Conservation (phyloP, 1,140 invertebrate species). For the Drosophila bipectinata region DNA sequence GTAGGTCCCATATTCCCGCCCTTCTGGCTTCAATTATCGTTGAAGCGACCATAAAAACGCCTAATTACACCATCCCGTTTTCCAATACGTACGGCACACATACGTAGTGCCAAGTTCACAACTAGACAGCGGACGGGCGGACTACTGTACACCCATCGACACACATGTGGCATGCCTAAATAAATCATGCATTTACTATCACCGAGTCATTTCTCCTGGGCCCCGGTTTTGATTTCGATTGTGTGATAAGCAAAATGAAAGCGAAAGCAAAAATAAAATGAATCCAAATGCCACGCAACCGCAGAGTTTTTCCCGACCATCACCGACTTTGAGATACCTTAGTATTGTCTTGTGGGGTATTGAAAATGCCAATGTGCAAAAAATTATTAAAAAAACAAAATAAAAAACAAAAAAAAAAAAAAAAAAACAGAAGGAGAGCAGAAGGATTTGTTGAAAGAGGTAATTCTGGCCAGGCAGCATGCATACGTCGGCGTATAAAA, state of each 20-base stretch:
- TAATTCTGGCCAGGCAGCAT: no score
- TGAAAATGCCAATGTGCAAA: no score
- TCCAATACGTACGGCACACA: conserved; percentile 34
- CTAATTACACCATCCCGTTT: conserved; percentile 61
- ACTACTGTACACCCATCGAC: neutral
- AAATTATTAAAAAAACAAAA: no score
- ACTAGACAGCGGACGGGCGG: neutral
- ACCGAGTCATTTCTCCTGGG: conserved; percentile 36
- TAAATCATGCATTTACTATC: conserved; percentile 45
- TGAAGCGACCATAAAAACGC: conserved; percentile 68
- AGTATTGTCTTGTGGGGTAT: neutral
- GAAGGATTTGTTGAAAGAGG: no score
- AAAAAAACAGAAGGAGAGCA: no score
- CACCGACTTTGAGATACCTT: neutral
- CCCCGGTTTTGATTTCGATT: conserved; percentile 40
- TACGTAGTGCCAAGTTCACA: neutral
- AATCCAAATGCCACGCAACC: conserved; percentile 24
- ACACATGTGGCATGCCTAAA: conserved; percentile 2
- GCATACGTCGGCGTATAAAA: no score
- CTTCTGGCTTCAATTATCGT: conserved; percentile 58
- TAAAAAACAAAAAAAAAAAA: no score
- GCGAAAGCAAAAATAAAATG: conserved; percentile 40
- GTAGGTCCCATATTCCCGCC: conserved; percentile 4
- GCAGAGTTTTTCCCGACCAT: neutral
- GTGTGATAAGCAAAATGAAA: conserved; percentile 36